These are phyloP conservation scores for Cheiracanthium punctorium DNA, from an alignment of 2,888 invertebrate genomes.

Conservation along the genomic window DNA sequence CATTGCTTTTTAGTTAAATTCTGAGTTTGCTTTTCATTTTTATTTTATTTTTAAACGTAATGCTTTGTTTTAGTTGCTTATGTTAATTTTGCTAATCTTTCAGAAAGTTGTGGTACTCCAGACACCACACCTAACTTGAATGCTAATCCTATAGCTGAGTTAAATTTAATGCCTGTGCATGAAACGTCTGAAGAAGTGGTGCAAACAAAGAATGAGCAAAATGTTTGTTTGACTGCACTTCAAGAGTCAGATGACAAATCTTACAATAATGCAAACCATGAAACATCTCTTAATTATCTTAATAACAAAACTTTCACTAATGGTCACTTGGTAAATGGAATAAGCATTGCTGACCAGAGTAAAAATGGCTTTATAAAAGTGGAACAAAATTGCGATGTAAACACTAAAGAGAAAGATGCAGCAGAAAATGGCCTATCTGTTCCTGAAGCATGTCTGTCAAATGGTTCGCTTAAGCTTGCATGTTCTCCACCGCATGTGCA, in stretches of 20 bases:
- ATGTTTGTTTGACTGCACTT: background rate
- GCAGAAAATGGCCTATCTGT: background rate
- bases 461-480: slow-evolving; percentile 10
- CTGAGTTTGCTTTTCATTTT: background rate
- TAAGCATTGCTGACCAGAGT: background rate
- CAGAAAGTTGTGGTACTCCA: slow-evolving; percentile 33
- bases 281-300: background rate
- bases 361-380: background rate
- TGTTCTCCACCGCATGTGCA: slow-evolving; percentile 40
- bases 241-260: background rate
- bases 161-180: slow-evolving; percentile 22
- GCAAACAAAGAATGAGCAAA: background rate
- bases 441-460: background rate
- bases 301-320: background rate
- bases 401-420: background rate
- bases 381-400: background rate
- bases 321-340: background rate
- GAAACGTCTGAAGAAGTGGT: slow-evolving; percentile 12
- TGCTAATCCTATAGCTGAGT: slow-evolving; percentile 45
- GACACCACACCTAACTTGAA: slow-evolving; percentile 38
- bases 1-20: background rate
- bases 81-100: slow-evolving; percentile 49
- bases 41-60: background rate
- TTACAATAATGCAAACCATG: background rate
- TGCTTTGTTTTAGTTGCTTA: slow-evolving; percentile 24